Percentiles rank a stretch among this genome's conserved stretches.
Conservation (phyloP, 1,140 invertebrate species). For the Calliphora vicina region DNA sequence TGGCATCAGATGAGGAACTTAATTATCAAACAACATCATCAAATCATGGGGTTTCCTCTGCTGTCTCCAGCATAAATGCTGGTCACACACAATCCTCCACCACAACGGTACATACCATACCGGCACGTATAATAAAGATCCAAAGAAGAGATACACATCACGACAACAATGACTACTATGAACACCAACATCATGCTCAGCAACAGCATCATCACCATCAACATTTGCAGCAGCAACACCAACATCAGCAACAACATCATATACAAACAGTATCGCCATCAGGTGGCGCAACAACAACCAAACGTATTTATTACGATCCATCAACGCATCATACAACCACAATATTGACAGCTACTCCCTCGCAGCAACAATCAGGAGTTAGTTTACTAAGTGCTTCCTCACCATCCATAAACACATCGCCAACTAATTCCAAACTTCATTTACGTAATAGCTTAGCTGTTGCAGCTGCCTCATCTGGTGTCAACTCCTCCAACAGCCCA, state of each 20-base stretch:
- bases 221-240: constrained; percentile 41
- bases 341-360: constrained; percentile 44
- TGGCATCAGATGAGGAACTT: constrained; percentile 30
- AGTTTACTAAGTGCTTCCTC: neutral
- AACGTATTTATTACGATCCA: constrained; percentile 53
- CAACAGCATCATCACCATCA: constrained; percentile 31
- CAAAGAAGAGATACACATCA: constrained; percentile 49
- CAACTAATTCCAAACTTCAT: constrained; percentile 40
- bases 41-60: neutral
- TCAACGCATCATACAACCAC: constrained; percentile 43
- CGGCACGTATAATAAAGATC: constrained; percentile 56
- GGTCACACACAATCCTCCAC: neutral
- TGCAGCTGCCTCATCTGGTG: constrained; percentile 27
- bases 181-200: constrained; percentile 39
- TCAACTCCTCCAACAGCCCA: constrained; percentile 40
- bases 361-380: neutral
- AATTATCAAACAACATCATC: neutral
- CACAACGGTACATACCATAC: constrained; percentile 46
- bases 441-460: constrained; percentile 42
- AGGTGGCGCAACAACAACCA: constrained; percentile 33
- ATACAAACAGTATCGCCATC: neutral
- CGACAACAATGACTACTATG: constrained; percentile 48
- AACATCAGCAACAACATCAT: constrained; percentile 39
- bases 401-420: constrained; percentile 40
- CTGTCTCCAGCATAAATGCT: neutral